Base-by-base conservation (phyloP, 2,888 invertebrate genomes). In the Leptarthrus brevirostris region DNA sequence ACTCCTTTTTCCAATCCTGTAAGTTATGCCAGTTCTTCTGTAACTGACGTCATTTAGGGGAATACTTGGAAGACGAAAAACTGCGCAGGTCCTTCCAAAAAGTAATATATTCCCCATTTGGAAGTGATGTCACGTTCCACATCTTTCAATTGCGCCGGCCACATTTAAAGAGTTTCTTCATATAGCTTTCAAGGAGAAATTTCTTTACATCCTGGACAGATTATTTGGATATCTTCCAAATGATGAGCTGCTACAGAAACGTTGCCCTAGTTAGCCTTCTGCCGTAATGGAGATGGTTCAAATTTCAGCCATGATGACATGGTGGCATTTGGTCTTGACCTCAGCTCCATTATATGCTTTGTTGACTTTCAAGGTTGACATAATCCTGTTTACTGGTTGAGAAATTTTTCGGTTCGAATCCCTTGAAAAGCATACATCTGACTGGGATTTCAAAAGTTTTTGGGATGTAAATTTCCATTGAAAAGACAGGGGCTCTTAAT, bases 351-450 rank as follows among this genome's bases (percentile, higher is more conserved):
- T 49, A 52, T 69, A 69, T 69, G 69, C 52, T 69, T 69, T 69
- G 69, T 52, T 69, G 69, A 20, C 30, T 69, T 69, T 69, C 69
- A 69, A 69, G 69, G 69, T 69, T 69, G 52, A 69, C 34, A 69
- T 69, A 44, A 52, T 52, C 34, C 34, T 69, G 69, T 69, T 69
- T 69, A 52, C 52, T 52, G 34, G 52, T 52, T 52, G 30, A 69
- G 44, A 24, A 22, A 47, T 66, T 66, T 64, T 66, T 24, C 64
- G 64, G 64, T 47, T 66, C 64, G 36, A 26, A 6, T 47, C n/a
- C 64, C 52, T n/a, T 47, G 47, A 47, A 47, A 66, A 14, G 47
- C 64, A 47, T 47, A 47, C 20, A 44, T 14, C n/a, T 14, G 14
- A 47, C 47, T n/a, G 47, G n/a, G 47, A 47, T 47, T 47, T 47